Evolutionary conservation across 2,113 vertebrate species (phyloP), one percentile per base, ranked within the genome.

Genomic region (Burhinus bistriatus): DNA sequence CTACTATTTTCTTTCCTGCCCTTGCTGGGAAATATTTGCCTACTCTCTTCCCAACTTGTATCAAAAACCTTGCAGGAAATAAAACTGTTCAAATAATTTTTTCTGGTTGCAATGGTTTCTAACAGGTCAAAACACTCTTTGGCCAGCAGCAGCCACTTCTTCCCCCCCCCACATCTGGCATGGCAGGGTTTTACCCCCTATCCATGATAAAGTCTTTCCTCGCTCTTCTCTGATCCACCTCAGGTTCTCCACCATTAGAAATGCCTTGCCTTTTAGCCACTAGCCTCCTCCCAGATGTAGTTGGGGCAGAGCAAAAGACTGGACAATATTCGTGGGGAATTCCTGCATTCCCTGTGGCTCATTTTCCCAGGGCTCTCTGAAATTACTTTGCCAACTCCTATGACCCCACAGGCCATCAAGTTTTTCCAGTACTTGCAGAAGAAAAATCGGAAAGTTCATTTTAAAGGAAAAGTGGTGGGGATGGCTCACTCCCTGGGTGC

Each of bases 51-150:
- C 15, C 0, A 1, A 9, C 51, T 54, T 29, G 30, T 25, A 44
- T 34, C 84, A 80, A 65, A 77, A 81, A 32, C 73, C 27, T 81
- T 73, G 49, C 71, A 91, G 59, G 93, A 94, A 94, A 57, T 61
- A 38, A 57, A 83, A 34, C 54, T 7, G 10, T 42, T 91, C 26
- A 29, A 65, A 51, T 32, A 5, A 3, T 14, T 51, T 79, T 91
- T 83, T 47, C 52, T 44, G 21, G 26, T 30, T 42, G 21, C 29
- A 58, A 3, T 25, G 16, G 38, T 75, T 94, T 57, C 34, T 40
- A 65, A 47, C 36, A 85, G 55, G n/a, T 59, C 27, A 59, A 57
- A 84, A 21, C 16, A 42, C 29, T 16, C 20, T 40, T 38, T 62
- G 49, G 44, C 22, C 58, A 86, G 71, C 52, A 65, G 32, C 58